phyloP scores from a whole-genome alignment of 1,140 invertebrate genomes.

The Drosophila sulfurigaster region DNA sequence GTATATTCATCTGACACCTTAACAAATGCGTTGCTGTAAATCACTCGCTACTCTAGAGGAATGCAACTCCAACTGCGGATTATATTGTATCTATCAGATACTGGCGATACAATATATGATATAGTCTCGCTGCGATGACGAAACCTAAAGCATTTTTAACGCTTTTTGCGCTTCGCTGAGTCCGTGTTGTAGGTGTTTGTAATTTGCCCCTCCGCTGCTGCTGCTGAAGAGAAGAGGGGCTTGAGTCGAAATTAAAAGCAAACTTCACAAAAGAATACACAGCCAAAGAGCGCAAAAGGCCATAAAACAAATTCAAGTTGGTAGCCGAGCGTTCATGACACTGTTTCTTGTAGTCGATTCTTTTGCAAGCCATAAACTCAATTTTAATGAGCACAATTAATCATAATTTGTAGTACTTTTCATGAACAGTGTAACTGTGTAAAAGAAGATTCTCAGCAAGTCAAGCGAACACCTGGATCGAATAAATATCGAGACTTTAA shows the following conservation, averaged over 20 bases:
- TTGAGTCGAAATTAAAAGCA: constrained; percentile 63
- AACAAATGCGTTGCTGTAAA: constrained; percentile 37
- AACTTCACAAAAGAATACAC: constrained; percentile 49
- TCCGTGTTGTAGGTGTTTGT: constrained; percentile 72
- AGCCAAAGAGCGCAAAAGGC: constrained; percentile 13
- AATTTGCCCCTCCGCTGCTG: constrained; percentile 16
- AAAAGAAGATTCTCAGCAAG: background rate
- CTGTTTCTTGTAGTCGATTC: constrained; percentile 62
- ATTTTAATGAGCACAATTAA: constrained; percentile 78
- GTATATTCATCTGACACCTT: constrained; percentile 22
- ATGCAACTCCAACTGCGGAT: constrained; percentile 10
- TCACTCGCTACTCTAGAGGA: constrained; percentile 10
- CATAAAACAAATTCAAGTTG: constrained; percentile 65
- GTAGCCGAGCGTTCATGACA: constrained; percentile 71
- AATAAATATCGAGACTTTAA: constrained; percentile 51
- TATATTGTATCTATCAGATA: constrained; percentile 25
- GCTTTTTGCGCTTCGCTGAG: constrained; percentile 74
- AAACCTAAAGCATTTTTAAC: constrained; percentile 74
- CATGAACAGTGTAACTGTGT: constrained; percentile 28
- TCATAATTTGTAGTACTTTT: constrained; percentile 78
- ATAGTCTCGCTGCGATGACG: constrained; percentile 54
- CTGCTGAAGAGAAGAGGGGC: background rate
- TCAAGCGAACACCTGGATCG: constrained; percentile 59
- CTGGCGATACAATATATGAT: background rate
- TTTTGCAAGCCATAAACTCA: constrained; percentile 78